These are phyloP conservation scores for Monopterus albus DNA, from an alignment of 2,113 vertebrate genomes.

Conservation along the genomic window DNA sequence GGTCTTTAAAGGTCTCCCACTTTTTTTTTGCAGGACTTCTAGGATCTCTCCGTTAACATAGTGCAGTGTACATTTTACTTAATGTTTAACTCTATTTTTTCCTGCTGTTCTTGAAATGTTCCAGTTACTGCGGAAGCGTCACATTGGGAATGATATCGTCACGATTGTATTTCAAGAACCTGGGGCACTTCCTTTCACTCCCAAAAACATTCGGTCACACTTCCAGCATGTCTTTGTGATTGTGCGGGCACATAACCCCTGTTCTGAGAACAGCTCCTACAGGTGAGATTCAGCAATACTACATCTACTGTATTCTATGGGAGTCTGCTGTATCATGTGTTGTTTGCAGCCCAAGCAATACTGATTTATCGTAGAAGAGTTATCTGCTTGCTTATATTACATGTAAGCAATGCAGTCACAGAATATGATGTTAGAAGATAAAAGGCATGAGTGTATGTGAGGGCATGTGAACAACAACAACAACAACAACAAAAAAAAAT, in stretches of 20 bases:
- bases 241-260: conserved; percentile 89
- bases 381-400: background rate
- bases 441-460: no score
- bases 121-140: conserved; percentile 93
- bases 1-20: background rate
- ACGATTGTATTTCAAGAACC: conserved; percentile 99
- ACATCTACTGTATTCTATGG: no score
- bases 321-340: no score
- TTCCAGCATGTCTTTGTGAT: conserved; percentile 98
- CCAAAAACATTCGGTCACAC: conserved; percentile 98
- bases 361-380: background rate
- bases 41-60: no score
- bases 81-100: background rate
- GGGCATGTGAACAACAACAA: no score
- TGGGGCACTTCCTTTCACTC: conserved; percentile 95
- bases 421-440: background rate
- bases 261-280: conserved; percentile 93
- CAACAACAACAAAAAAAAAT: no score
- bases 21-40: background rate
- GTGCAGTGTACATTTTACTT: background rate
- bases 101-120: background rate
- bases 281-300: conserved; percentile 82
- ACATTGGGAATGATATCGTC: conserved; percentile 98
- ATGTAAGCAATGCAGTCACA: no score
- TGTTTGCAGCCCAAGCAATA: no score